Conservation (phyloP, 2,113 vertebrate species). For the Atrichornis clamosus region DNA sequence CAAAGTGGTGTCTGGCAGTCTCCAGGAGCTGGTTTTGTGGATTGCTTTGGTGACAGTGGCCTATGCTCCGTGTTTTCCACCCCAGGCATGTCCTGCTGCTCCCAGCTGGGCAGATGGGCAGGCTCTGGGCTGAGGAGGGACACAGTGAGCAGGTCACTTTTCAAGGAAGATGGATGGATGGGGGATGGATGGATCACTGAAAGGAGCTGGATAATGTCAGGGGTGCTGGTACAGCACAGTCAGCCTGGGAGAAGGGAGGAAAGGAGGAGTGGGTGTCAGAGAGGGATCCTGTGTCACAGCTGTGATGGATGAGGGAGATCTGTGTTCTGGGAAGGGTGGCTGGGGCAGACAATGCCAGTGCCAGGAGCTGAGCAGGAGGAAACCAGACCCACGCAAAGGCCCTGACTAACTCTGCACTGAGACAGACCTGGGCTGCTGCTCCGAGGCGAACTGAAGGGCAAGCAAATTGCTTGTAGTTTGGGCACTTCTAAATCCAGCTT, state of each 20-base stretch:
- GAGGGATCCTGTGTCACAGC: background rate
- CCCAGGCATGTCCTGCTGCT: background rate
- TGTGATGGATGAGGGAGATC: background rate
- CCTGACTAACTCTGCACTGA: background rate
- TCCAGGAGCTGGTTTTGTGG: background rate
- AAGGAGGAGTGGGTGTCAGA: background rate
- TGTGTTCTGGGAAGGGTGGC: background rate
- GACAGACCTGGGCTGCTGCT: background rate
- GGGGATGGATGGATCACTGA: background rate
- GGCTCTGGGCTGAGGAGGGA: background rate
- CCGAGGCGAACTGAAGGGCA: background rate
- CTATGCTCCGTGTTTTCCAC: background rate
- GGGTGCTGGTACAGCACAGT: background rate
- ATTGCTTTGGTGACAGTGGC: background rate
- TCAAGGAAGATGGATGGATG: background rate
- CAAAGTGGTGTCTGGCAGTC: background rate
- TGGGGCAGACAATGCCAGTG: background rate
- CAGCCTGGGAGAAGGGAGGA: background rate
- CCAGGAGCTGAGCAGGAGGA: constrained; percentile 43
- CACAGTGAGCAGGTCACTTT: background rate
- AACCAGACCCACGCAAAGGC: background rate
- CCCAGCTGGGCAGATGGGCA: background rate
- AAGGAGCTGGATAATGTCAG: background rate
- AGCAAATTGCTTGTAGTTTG: constrained; percentile 5
- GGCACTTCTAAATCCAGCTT: background rate